phyloP scores from a whole-genome alignment of 2,797 vertebrate genomes.

The Chaunax sp. region DNA sequence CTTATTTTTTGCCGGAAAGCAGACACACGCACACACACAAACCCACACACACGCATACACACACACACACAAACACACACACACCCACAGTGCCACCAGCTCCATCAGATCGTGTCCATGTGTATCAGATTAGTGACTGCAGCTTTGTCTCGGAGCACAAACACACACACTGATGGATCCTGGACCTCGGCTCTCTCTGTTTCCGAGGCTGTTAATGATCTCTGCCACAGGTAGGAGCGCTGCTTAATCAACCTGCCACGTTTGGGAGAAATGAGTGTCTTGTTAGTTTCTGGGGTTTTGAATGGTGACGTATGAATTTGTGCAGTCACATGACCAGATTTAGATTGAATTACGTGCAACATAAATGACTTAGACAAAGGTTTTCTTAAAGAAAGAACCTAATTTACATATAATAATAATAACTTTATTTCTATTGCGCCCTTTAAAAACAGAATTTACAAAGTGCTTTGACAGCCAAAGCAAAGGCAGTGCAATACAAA shows the following conservation, averaged over 20 bases:
- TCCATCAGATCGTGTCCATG: constrained; percentile 23
- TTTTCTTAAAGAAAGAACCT: not conserved
- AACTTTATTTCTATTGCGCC: no score
- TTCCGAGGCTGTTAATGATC: constrained; percentile 53
- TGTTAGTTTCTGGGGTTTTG: not conserved
- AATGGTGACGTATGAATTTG: constrained; percentile 11
- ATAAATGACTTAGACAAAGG: not conserved
- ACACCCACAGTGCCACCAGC: constrained; percentile 12
- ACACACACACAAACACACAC: constrained; percentile 33
- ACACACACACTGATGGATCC: constrained; percentile 65
- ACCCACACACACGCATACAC: constrained; percentile 3
- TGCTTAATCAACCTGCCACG: not conserved
- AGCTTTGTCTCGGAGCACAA: constrained; percentile 39
- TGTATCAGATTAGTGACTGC: constrained; percentile 36
- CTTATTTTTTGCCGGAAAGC: constrained; percentile 48
- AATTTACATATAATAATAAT: not conserved
- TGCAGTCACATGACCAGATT: not conserved
- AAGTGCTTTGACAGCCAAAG: no score
- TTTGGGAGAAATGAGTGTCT: not conserved
- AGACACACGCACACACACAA: no score
- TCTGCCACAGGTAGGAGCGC: constrained; percentile 67
- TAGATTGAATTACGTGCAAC: not conserved
- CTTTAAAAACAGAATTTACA: no score
- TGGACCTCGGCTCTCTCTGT: constrained; percentile 26
- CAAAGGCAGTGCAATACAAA: no score